Conservation (phyloP, 2,888 invertebrate genomes). For the Acrocera orbiculus region DNA sequence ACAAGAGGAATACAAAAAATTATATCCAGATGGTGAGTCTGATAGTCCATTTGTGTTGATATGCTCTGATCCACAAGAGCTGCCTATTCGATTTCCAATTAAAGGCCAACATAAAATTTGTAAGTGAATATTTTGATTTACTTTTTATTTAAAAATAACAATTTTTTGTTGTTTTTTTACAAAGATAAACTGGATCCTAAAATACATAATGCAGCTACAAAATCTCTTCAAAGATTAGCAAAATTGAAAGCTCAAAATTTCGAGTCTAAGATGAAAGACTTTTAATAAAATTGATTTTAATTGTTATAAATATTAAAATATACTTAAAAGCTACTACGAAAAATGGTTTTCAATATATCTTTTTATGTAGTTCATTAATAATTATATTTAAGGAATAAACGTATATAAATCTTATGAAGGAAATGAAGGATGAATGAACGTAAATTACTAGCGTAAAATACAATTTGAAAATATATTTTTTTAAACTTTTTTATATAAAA, state of each 20-base stretch:
- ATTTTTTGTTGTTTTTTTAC: constrained; percentile 23
- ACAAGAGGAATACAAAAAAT: constrained; percentile 67
- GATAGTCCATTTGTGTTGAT: constrained; percentile 83
- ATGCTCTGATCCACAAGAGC: constrained; percentile 64
- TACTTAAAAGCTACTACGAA: no score
- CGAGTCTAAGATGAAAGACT: no score
- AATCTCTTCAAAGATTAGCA: constrained; percentile 41
- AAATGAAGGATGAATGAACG: no score
- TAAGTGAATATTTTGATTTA: constrained; percentile 33
- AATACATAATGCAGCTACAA: constrained; percentile 61
- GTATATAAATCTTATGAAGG: no score
- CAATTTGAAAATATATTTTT: no score
- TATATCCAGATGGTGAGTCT: constrained; percentile 67
- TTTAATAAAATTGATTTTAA: no score
- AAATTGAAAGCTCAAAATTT: constrained; percentile 22
- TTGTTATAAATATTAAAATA: no score
- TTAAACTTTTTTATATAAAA: no score
- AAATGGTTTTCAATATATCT: no score
- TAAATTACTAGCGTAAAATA: no score
- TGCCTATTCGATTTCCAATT: constrained; percentile 75
- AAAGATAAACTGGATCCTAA: constrained; percentile 61
- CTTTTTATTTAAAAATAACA: not conserved
- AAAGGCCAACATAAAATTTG: constrained; percentile 88
- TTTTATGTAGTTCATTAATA: no score
- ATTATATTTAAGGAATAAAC: no score